Evolutionary conservation across 1,140 invertebrate genomes (phyloP), one percentile per base, ranked within the genome.

Genomic region (Trichonephila clavipes): DNA sequence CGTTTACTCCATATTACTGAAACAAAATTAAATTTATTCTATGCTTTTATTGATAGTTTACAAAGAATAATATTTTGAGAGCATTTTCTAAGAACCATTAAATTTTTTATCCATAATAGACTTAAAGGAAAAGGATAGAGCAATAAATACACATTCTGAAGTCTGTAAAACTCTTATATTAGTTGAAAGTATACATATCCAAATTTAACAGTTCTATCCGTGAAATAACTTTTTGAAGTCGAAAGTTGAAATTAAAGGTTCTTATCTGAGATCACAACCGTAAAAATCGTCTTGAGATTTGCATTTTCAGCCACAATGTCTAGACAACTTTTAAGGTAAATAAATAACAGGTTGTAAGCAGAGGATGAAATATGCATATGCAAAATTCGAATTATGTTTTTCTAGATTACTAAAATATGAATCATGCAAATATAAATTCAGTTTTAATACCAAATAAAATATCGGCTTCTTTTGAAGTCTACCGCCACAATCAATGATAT

Each of bases 371-470:
- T 21, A 64, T 3, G 62, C 19, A 19, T 19, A 40, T 77, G 24
- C 72, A 4, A 14, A 77, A 34, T 77, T 77, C 28, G 72, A 77
- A 69, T 69, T 69, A 69, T 10, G 66, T 24, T 69, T 51, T 12
- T 24, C 66, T n/a, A 77, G 34, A 77, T 77, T 77, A 77, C 72
- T 5, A 28, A 40, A n/a, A n/a, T n/a, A 77, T 77, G 72, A 77
- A 77, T 77, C 28, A 77, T 77, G 24, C 34, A 77, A 40, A 77
- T 40, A 77, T 77, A 77, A 77, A 40, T 77, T 77, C 28, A 40
- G 72, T 77, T 77, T 77, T 77, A 77, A 77, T 77, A 40, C 28
- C 34, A 77, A 77, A 77, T 77, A 77, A 77, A 77, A 77, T 77
- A 77, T 77, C 72, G 72, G 34, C 7, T 6, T 40, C 72, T 77